Conservation (phyloP, 2,113 vertebrate genomes). For the Crotalus viridis region DNA sequence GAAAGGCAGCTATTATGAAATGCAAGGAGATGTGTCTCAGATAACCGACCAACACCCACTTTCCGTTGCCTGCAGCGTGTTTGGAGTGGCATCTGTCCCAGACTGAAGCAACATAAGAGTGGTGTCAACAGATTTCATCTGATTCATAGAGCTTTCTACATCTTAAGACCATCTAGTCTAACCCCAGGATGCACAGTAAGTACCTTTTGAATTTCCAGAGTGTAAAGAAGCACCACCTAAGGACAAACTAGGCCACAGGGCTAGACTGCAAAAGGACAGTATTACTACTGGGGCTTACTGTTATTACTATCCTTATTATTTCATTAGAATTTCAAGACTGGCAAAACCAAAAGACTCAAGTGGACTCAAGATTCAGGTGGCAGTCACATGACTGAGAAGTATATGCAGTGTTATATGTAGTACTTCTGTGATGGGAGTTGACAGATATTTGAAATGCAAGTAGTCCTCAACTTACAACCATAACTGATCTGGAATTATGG, state of each 20-base stretch:
- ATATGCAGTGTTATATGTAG: background rate
- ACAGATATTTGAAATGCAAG: background rate
- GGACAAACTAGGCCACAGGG: background rate
- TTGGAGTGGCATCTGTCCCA: constrained; percentile 66
- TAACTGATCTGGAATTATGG: background rate
- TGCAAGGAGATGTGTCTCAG: constrained; percentile 61
- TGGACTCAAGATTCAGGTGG: background rate
- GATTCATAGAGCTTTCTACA: constrained; percentile 11
- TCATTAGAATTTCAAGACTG: background rate
- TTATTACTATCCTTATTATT: background rate
- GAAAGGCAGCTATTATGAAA: constrained; percentile 59
- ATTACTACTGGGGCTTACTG: background rate
- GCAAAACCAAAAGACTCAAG: background rate
- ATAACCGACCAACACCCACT: constrained; percentile 62
- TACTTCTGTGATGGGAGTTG: background rate
- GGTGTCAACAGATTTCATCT: constrained; percentile 63
- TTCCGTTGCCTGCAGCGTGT: constrained; percentile 61
- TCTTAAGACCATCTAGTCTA: background rate
- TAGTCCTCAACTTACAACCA: background rate
- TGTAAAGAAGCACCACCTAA: background rate
- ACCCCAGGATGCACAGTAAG: background rate
- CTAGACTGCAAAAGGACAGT: background rate
- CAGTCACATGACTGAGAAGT: background rate
- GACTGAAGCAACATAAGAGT: constrained; percentile 36
- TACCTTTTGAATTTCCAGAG: background rate